Base-by-base conservation (phyloP, 2,113 vertebrate genomes). In the Brachypodius melanocephalos region DNA sequence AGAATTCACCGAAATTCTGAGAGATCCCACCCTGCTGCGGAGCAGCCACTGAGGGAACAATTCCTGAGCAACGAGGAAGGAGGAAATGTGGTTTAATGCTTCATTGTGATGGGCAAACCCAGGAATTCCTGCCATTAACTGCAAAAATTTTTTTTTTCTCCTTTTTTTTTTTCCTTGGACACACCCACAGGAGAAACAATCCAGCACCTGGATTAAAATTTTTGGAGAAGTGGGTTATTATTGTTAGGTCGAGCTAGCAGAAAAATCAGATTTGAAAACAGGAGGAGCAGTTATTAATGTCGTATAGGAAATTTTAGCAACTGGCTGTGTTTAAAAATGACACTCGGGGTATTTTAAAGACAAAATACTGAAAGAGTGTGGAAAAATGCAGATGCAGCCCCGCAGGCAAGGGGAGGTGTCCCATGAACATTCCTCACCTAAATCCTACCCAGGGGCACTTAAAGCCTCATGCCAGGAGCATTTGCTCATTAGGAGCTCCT, bases 371-470 rank as follows among this genome's bases (percentile, higher is more conserved):
- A 2, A n/a, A 73, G 42, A 42, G 8, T 9, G 21, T 5, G 40
- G 26, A 81, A 73, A 85, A 74, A 55, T 1, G 20, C 22, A 32
- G 15, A 1, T 3, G 3, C 73, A 42, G 7, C 7, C 6, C 38
- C 74, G 4, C 75, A 58, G 73, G 36, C n/a, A 85, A 85, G 10
- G 4, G n/a, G 26, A 69, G 29, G 32, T 8, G 58, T 72, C 57
- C n/a, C 8, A 4, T 0, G 12, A 14, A 29, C 10, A 65, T 43
- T 62, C 75, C 74, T 67, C 32, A 54, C 20, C 18, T 36, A 14
- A 85, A 68, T 29, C 2, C 2, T 4, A 8, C 5, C 55, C 51
- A 3, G 6, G 42, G 1, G 5, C 68, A 36, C 25, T 19, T 0
- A 3, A 17, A 14, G 24, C 55, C 31, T 40, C 3, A 3, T 34